Base-by-base conservation (phyloP, 2,888 invertebrate species). In the Melanotus villosus region DNA sequence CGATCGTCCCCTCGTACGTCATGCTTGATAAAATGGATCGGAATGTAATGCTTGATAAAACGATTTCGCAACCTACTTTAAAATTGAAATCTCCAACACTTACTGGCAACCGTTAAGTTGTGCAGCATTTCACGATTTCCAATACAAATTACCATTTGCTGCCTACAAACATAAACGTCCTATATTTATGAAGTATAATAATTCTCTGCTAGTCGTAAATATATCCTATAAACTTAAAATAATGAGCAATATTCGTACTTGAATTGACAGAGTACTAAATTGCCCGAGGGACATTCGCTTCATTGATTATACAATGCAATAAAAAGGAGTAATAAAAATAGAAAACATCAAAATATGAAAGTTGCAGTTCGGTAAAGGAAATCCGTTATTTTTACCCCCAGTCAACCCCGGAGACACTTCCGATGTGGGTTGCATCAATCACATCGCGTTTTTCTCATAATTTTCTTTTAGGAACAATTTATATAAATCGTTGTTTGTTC, bases 1-100 rank as follows among this genome's bases (percentile, higher is more conserved):
- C 16, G 52, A 32, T 16, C 52, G 52, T 52, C 52, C 52, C 52
- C 52, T 32, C 52, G 52, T 52, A 52, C 52, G 32, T 52, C 52
- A 52, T 52, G 16, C 32, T 30, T 18, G 52, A 52, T 52, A 52
- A 47, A 47, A 47, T 47, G 47, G 47, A 47, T 47, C 23, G 47
- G 23, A 47, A 47, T 47, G 47, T 47, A 47, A 47, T 21, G 47
- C 47, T 47, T 47, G 47, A 47, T 47, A 21, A 52, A 52, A 52
- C 52, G 30, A 52, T 26, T 32, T 30, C 52, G 32, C 52, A 32
- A 23, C 18, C 21, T 14, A 52, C 52, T 52, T 52, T 16, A 52
- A n/a, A 52, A 52, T 52, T 52, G 52, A 52, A 52, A 52, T 52
- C 18, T 52, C 18, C 32, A 52, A 16, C 52, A 52, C 26, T 50